A percentile compares a stretch with the other conserved stretches of the same genome.
These are phyloP conservation scores for Channa maculata DNA, from an alignment of 2,113 vertebrate species.

Conservation along the genomic window DNA sequence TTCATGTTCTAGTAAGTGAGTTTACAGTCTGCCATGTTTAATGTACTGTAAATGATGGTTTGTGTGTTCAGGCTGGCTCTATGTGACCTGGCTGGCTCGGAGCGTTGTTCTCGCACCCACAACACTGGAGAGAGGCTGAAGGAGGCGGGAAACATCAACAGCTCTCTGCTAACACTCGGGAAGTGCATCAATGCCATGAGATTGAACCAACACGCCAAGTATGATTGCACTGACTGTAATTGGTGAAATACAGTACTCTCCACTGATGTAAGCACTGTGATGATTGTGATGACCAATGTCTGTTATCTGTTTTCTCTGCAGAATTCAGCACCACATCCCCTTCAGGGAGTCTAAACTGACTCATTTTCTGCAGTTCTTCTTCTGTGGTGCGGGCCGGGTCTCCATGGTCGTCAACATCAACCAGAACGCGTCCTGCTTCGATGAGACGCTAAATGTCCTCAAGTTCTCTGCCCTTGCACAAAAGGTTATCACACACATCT, in stretches of 20 bases:
- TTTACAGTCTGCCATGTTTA: background rate
- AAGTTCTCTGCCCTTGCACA: constrained; percentile 96
- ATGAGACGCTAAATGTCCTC: constrained; percentile 95
- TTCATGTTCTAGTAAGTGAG: too few species aligned
- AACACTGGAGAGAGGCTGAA: constrained; percentile 94
- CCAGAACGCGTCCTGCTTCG: constrained; percentile 87
- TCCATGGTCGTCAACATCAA: constrained; percentile 97
- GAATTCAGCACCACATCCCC: constrained; percentile 91
- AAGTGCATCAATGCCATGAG: constrained; percentile 94
- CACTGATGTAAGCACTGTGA: too few species aligned
- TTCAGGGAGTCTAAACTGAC: constrained; percentile 97
- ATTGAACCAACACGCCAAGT: constrained; percentile 92
- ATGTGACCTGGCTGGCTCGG: constrained; percentile 97
- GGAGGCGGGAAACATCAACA: constrained; percentile 96
- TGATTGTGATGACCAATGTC: too few species aligned
- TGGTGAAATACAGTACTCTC: too few species aligned
- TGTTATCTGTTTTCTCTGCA: constrained; percentile 41
- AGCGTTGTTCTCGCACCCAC: constrained; percentile 91
- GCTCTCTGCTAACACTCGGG: constrained; percentile 90
- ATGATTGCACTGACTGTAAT: constrained; percentile 44
- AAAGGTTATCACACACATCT: constrained; percentile 77
- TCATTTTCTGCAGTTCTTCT: constrained; percentile 96
- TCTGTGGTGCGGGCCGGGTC: constrained; percentile 91
- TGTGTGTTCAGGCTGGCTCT: constrained; percentile 84
- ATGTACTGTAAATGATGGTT: fast-evolving